A percentile compares a stretch with the other conserved stretches of the same genome.
Conservation (phyloP, 2,113 vertebrate genomes). For the Cyphomyrus plagiostoma region DNA sequence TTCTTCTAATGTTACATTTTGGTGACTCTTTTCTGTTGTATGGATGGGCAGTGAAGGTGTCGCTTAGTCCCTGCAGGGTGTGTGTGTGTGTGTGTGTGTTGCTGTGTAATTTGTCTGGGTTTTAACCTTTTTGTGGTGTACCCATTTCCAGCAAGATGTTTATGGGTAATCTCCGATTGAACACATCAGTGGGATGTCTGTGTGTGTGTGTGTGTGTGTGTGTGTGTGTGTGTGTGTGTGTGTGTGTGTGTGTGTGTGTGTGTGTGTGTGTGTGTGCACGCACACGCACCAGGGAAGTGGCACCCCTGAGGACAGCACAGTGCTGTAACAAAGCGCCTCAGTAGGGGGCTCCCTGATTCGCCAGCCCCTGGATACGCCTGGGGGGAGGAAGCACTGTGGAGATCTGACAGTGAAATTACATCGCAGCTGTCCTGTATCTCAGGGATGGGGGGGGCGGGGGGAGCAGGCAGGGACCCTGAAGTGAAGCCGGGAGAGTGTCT, state of each 20-base stretch:
- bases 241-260: too few species aligned
- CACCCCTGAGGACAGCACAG: slow-evolving; percentile 43
- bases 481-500: slow-evolving; percentile 33
- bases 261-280: too few species aligned
- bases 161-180: not conserved
- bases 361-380: slow-evolving; percentile 27
- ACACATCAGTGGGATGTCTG: slow-evolving; percentile 12
- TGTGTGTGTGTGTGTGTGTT: not conserved
- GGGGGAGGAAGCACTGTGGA: slow-evolving; percentile 32
- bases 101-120: not conserved
- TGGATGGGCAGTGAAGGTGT: slow-evolving; percentile 5
- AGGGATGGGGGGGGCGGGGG: not conserved
- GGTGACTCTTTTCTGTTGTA: not conserved
- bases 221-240: too few species aligned
- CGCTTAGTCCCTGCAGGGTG: not conserved
- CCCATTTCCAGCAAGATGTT: not conserved
- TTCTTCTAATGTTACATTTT: not conserved
- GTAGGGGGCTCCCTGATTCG: slow-evolving; percentile 53
- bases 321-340: slow-evolving; percentile 57
- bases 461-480: not conserved
- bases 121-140: not conserved
- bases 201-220: too few species aligned
- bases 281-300: not conserved
- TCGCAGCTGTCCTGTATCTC: slow-evolving; percentile 35
- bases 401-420: slow-evolving; percentile 48